Conservation (phyloP, 2,113 vertebrate species). For the Corydoras maculifer region DNA sequence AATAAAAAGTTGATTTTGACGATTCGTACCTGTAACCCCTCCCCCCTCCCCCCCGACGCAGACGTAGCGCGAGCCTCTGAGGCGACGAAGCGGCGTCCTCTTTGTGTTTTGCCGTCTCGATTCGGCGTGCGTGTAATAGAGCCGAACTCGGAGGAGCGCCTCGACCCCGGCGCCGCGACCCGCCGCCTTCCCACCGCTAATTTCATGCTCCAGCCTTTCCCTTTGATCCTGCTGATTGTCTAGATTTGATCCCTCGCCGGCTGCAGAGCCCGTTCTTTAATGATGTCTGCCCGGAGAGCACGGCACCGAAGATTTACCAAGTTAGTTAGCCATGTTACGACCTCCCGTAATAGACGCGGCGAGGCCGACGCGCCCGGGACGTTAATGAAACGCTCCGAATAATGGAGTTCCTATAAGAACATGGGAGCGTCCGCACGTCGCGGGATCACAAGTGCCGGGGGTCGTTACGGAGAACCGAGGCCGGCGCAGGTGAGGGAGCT, state of each 20-base stretch:
- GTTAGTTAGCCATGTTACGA: too few relatives aligned
- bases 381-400: not conserved
- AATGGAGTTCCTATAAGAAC: not conserved
- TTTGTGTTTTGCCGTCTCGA: not conserved
- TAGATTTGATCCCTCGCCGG: constrained; percentile 51
- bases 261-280: constrained; percentile 22
- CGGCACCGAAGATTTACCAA: constrained; percentile 5
- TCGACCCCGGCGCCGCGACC: not conserved
- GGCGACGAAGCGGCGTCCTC: not conserved
- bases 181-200: constrained; percentile 24
- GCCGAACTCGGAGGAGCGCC: not conserved
- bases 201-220: constrained; percentile 33
- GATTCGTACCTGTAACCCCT: too few relatives aligned
- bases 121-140: not conserved
- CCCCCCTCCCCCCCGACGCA: not conserved
- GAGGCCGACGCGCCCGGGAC: too few relatives aligned
- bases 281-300: constrained; percentile 20
- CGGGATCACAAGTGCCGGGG: too few relatives aligned
- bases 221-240: constrained; percentile 54
- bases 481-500: not conserved
- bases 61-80: not conserved
- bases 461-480: not conserved
- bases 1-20: not conserved
- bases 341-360: too few relatives aligned
- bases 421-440: not conserved